Conservation (phyloP, 2,113 vertebrate species). For the Rhinopomastus cyanomelas region DNA sequence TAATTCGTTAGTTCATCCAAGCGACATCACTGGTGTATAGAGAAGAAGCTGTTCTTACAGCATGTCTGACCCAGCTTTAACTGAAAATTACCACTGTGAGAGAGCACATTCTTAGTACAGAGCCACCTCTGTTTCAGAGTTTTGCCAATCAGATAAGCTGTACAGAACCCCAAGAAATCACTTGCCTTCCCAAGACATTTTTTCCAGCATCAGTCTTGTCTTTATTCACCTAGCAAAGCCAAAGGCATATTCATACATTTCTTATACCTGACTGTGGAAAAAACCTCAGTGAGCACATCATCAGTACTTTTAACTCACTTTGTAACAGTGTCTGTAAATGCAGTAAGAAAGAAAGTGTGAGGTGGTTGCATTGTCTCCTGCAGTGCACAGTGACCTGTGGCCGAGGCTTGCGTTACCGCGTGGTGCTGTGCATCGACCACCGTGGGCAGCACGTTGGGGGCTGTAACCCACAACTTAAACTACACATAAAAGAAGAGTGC, state of each 20-base stretch:
- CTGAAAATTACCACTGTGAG: not conserved
- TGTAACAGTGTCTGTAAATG: not conserved
- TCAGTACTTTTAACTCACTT: not conserved
- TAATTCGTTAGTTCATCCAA: conserved; percentile 9
- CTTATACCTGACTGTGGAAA: not conserved
- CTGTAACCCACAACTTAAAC: conserved; percentile 83
- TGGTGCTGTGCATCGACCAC: conserved; percentile 91
- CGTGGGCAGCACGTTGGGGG: conserved; percentile 89
- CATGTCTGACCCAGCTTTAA: not conserved
- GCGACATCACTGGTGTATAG: conserved; percentile 19
- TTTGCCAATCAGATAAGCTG: not conserved
- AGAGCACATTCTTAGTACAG: not conserved
- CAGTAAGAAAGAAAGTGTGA: not conserved
- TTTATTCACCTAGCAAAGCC: not conserved
- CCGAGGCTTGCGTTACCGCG: conserved; percentile 87
- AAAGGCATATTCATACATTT: fast-evolving
- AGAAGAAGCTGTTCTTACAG: not conserved
- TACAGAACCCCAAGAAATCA: not conserved
- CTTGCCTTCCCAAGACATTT: not conserved
- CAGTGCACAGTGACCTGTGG: conserved; percentile 95
- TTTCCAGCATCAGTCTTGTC: not conserved
- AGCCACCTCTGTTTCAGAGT: not conserved
- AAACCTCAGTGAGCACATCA: fast-evolving
- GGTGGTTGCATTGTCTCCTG: conserved; percentile 1
- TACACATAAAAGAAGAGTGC: conserved; percentile 93